phyloP scores from a whole-genome alignment of 2,888 invertebrate genomes.

The Neoscelio sp. region DNA sequence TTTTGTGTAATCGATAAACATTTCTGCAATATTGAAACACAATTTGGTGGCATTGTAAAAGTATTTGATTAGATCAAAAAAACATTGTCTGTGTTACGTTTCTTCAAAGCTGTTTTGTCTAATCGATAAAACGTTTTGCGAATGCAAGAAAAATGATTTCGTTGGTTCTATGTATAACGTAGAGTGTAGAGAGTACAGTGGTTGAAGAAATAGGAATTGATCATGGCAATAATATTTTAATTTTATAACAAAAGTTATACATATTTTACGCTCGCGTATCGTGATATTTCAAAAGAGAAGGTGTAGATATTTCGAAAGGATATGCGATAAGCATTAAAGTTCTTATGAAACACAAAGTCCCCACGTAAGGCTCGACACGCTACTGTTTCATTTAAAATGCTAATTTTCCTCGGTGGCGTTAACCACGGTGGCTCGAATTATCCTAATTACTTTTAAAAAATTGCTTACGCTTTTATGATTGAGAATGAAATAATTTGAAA shows the following conservation, averaged over 20 bases:
- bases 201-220: constrained; percentile 20
- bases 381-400: constrained; percentile 83
- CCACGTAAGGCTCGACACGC: constrained; percentile 78
- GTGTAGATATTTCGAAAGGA: constrained; percentile 70
- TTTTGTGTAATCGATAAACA: too few relatives aligned
- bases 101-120: too few relatives aligned
- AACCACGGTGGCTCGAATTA: constrained; percentile 81
- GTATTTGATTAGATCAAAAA: too few relatives aligned
- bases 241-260: constrained; percentile 58
- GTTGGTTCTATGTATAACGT: too few relatives aligned
- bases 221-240: constrained; percentile 43
- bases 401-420: constrained; percentile 81
- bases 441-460: constrained; percentile 81
- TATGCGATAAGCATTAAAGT: constrained; percentile 80
- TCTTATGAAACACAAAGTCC: constrained; percentile 81
- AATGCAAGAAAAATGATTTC: too few relatives aligned
- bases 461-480: constrained; percentile 72
- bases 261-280: constrained; percentile 65
- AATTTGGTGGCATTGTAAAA: too few relatives aligned
- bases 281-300: constrained; percentile 69
- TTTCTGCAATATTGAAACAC: too few relatives aligned
- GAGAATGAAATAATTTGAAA: constrained; percentile 32
- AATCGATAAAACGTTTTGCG: too few relatives aligned
- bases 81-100: too few relatives aligned
- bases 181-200: too few relatives aligned